Evolutionary conservation across 2,797 vertebrate genomes (phyloP), one percentile per base, ranked within the genome.

Genomic region (Aphelocoma californica): DNA sequence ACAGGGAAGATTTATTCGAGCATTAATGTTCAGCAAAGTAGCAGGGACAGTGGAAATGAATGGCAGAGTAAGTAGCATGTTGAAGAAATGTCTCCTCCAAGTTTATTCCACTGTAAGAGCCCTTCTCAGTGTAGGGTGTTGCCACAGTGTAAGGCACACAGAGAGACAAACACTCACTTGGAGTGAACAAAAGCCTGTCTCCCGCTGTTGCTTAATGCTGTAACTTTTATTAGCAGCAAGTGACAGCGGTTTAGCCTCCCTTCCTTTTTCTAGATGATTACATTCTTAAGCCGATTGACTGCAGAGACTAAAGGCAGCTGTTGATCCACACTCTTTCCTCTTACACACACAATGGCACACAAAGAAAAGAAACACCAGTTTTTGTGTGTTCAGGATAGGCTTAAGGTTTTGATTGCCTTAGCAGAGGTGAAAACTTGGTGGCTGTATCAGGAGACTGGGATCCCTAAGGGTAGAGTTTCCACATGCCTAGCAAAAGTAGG

Each of bases 261-360:
- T 69, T 60, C 84, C 60, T 81, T 90, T 94, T 92, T 75, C 90
- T 92, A 75, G 69, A 65, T 90, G 93, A 93, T 92, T 96, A 95
- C 89, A 86, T 95, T 66, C 95, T 65, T 93, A 97, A 96, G 90
- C 91, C 47, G 65, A 96, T 88, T 95, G 92, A 92, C 86, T 92
- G 74, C 28, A 6, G 75, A 85, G 87, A 96, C 81, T 86, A 70
- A 88, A 94, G 93, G 85, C 94, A 96, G 94, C 96, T 96, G 94
- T 90, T 93, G 93, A 73, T 94, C 60, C 90, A 92, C 69, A 60
- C 86, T 85, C 88, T n/a, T 93, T 72, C 73, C 83, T 93, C 77
- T 82, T 51, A 58, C 60, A 66, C 81, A 85, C 79, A 80, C 78
- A 78, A 60, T 64, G 81, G 70, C 67, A 66, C 31, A 65, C 0